A percentile compares a stretch with the other conserved stretches of the same genome.
These are phyloP conservation scores for Coecobrya sp. DNA, from an alignment of 2,888 invertebrate genomes.

Conservation along the genomic window DNA sequence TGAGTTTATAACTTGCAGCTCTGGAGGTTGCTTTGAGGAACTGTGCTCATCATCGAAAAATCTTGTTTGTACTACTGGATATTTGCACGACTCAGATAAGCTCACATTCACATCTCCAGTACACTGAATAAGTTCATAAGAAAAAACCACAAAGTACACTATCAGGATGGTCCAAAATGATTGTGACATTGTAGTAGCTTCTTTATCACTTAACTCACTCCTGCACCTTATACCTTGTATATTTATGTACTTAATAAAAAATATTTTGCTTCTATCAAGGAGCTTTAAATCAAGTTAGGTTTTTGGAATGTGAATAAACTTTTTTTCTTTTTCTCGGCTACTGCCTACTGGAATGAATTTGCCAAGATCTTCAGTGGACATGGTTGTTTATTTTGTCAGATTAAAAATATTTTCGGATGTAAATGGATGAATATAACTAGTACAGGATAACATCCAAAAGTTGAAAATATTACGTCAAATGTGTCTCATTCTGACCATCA, in stretches of 20 bases:
- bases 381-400: no score
- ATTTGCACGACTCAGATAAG: not conserved
- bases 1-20: conserved; percentile 16
- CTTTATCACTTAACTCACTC: not conserved
- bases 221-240: no score
- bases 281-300: no score
- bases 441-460: not conserved
- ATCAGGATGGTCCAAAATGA: no score
- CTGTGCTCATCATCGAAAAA: conserved; percentile 16
- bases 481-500: no score
- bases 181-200: no score
- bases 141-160: not conserved
- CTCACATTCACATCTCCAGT: not conserved
- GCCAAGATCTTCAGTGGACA: no score
- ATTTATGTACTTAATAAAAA: no score
- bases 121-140: not conserved
- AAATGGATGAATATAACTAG: not conserved
- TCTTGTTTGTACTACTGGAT: not conserved
- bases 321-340: no score
- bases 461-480: not conserved
- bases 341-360: no score
- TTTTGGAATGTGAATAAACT: no score
- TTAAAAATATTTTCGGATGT: not conserved
- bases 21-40: not conserved
- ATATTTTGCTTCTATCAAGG: no score